Conservation (phyloP, 2,113 vertebrate species). For the Leptosomus discolor region DNA sequence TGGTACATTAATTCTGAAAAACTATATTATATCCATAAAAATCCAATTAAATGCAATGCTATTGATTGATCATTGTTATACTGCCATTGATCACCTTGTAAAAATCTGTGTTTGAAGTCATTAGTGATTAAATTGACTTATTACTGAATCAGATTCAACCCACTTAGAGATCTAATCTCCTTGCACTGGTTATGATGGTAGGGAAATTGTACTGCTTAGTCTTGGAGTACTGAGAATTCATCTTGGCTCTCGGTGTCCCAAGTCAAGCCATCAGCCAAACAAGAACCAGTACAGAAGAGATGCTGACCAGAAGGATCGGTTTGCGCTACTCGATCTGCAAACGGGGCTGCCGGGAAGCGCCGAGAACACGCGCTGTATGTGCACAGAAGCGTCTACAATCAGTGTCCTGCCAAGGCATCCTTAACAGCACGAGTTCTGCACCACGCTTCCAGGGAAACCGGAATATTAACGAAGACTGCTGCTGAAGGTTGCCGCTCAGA, state of each 20-base stretch:
- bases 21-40: constrained; percentile 64
- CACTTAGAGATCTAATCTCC: constrained; percentile 46
- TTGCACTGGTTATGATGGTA: background rate
- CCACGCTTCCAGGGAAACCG: background rate
- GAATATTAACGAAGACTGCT: background rate
- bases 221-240: background rate
- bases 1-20: constrained; percentile 67
- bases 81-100: constrained; percentile 59
- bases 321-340: background rate
- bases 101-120: constrained; percentile 65
- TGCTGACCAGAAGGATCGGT: background rate
- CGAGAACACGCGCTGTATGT: accelerated
- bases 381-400: background rate
- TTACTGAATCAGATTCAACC: constrained; percentile 60
- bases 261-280: background rate
- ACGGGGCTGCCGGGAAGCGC: background rate
- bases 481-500: background rate
- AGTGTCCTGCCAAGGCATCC: background rate
- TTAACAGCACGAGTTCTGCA: background rate
- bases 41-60: constrained; percentile 63
- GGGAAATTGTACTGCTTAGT: constrained; percentile 48
- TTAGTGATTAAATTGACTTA: constrained; percentile 70
- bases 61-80: constrained; percentile 54
- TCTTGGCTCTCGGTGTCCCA: background rate
- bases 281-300: background rate